Evolutionary conservation across 2,888 invertebrate genomes (phyloP).

Genomic region (Habrosyne pyritoides): DNA sequence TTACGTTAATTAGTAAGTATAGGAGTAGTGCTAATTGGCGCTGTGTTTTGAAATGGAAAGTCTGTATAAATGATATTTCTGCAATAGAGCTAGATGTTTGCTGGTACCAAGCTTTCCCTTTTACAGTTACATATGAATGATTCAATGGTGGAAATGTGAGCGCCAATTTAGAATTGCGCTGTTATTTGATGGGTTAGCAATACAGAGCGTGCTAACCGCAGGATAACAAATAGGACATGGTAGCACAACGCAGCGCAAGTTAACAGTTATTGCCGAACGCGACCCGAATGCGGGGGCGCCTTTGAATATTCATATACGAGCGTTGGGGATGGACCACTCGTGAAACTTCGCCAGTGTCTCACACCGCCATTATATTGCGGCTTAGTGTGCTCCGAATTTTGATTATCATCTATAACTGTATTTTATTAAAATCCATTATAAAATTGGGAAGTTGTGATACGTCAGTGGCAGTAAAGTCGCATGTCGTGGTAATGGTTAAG

Average conservation of each 20-base stretch:
- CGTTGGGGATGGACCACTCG: constrained; percentile 48
- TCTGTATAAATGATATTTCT: constrained; percentile 3
- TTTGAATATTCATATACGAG: constrained; percentile 74
- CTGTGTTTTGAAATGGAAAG: constrained; percentile 33
- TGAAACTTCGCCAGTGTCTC: constrained; percentile 45
- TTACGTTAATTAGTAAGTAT: constrained; percentile 39
- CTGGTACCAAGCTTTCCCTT: constrained; percentile 24
- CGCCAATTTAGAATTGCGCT: constrained; percentile 22
- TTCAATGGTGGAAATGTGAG: background rate
- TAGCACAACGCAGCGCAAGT: constrained; percentile 62
- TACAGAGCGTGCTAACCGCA: constrained; percentile 26
- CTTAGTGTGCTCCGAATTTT: constrained; percentile 15
- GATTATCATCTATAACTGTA: background rate
- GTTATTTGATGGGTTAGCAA: constrained; percentile 25
- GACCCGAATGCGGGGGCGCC: constrained; percentile 50
- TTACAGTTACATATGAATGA: constrained; percentile 12
- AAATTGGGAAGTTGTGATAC: background rate
- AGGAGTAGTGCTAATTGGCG: constrained; percentile 32
- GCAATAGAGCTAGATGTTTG: constrained; percentile 9
- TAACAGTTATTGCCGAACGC: constrained; percentile 73
- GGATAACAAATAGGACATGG: constrained; percentile 51
- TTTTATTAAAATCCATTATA: background rate
- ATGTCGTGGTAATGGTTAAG: too few relatives aligned
- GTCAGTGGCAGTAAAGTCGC: too few relatives aligned
- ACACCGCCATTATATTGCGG: constrained; percentile 21